Conservation (phyloP, 1,140 invertebrate genomes). For the Gryllus bimaculatus region DNA sequence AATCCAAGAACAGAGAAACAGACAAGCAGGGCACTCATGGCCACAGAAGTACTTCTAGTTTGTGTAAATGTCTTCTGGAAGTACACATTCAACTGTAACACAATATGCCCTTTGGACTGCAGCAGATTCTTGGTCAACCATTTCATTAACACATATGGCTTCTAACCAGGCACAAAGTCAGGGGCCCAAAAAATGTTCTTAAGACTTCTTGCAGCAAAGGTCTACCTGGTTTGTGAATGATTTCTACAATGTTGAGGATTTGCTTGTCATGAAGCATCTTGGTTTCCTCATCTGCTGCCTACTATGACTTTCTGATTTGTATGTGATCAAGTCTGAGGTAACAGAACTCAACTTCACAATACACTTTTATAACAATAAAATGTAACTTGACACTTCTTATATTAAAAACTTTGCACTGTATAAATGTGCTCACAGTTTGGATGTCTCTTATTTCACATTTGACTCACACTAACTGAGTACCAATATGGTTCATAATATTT, state of each 20-base stretch:
- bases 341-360: not conserved
- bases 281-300: not conserved
- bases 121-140: no score
- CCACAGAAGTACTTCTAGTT: not conserved
- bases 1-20: not conserved
- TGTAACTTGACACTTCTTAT: not conserved
- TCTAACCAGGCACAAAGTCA: no score
- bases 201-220: not conserved
- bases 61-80: not conserved
- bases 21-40: not conserved
- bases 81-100: not conserved
- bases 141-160: no score
- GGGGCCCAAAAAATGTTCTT: not conserved
- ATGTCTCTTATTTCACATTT: not conserved
- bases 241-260: not conserved
- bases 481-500: not conserved
- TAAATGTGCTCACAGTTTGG: not conserved
- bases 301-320: not conserved
- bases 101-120: no score
- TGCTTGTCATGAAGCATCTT: not conserved
- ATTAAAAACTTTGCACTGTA: slow-evolving; percentile 1
- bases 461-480: not conserved
- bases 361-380: slow-evolving; percentile 6
- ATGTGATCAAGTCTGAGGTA: not conserved
- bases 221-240: not conserved